Evolutionary conservation across 2,113 vertebrate genomes (phyloP), one percentile per base, ranked within the genome.

Genomic region (Corythoichthys intestinalis): DNA sequence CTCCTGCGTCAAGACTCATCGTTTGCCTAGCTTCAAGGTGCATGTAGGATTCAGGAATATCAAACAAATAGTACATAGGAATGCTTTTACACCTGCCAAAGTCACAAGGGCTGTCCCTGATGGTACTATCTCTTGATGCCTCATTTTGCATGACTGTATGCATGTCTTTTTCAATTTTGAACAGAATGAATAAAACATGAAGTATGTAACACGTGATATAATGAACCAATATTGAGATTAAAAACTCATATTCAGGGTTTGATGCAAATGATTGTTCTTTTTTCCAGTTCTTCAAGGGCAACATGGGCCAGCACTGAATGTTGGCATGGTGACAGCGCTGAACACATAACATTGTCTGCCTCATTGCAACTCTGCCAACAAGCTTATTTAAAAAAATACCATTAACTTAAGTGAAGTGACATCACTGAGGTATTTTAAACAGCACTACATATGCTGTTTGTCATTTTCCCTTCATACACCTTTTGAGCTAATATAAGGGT

Each of bases 321-420:
- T 78, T 65, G 77, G 61, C 84, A 86, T 83, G 69, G 81, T 56
- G 84, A 87, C 80, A 6, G 35, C 28, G 56, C 37, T 38, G 39
- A 2, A 15, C 58, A 60, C 38, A 38, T 15, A 20, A 61, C 17
- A 9, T 20, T 35, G 57, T 71, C 65, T 72, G 6, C 34, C 35
- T 48, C 46, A 15, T 39, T 57, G 20, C 49, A 15, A 17, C 66
- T 47, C 62, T 44, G 57, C 41, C 37, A 63, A 8, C 73, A 44
- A 69, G 70, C 69, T 64, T 35, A 71, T 77, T 84, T 1, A 28
- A 28, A 28, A 83, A 76, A 77, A 67, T 52, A 28, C 49, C 52
- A 83, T 83, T 73, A 80, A 17, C 50, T 70, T 76, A 75, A 70
- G 84, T 84, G 62, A 67, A 20, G 15, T 67, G 28, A 65, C 44